A percentile compares a stretch with the other conserved stretches of the same genome.
Evolutionary conservation across 1,140 invertebrate species (phyloP).

Genomic region (Microplitis demolitor): DNA sequence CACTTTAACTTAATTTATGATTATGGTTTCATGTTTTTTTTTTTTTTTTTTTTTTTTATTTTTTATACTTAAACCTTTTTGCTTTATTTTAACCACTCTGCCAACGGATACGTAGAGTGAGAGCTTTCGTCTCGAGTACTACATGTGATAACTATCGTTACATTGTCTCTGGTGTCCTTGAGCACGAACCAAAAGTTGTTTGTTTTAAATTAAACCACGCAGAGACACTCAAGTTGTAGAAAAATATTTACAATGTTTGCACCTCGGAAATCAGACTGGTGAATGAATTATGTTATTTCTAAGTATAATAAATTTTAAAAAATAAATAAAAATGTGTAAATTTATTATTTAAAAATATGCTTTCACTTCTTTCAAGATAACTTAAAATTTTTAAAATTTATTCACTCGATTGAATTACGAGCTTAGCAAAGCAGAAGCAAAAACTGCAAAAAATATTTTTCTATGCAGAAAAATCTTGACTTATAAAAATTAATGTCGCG

Average conservation of each 20-base stretch:
- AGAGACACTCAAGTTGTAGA: too few relatives aligned
- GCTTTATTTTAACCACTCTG: slow-evolving; percentile 36
- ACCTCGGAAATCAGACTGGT: not conserved
- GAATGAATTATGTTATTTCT: not conserved
- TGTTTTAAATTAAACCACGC: too few relatives aligned
- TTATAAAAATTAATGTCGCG: not conserved
- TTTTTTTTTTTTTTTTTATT: slow-evolving; percentile 32
- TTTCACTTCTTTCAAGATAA: not conserved
- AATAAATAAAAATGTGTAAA: not conserved
- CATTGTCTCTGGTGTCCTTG: not conserved
- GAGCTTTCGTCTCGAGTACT: slow-evolving; percentile 14
- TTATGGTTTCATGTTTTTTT: slow-evolving; percentile 46
- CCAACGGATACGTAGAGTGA: slow-evolving; percentile 36
- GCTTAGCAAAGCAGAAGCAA: not conserved
- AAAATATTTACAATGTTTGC: too few relatives aligned
- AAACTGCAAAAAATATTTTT: slow-evolving; percentile 14
- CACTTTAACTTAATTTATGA: slow-evolving; percentile 56
- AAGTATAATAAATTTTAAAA: too few relatives aligned
- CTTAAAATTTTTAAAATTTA: slow-evolving; percentile 14
- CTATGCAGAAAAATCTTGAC: slow-evolving; percentile 10
- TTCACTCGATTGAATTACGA: slow-evolving; percentile 3
- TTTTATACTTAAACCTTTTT: slow-evolving; percentile 32
- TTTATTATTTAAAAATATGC: not conserved
- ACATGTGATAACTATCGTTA: not conserved
- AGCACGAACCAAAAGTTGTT: not conserved